These are phyloP conservation scores for Onychomys leucogaster DNA, from an alignment of 2,797 vertebrate species.

Conservation along the genomic window DNA sequence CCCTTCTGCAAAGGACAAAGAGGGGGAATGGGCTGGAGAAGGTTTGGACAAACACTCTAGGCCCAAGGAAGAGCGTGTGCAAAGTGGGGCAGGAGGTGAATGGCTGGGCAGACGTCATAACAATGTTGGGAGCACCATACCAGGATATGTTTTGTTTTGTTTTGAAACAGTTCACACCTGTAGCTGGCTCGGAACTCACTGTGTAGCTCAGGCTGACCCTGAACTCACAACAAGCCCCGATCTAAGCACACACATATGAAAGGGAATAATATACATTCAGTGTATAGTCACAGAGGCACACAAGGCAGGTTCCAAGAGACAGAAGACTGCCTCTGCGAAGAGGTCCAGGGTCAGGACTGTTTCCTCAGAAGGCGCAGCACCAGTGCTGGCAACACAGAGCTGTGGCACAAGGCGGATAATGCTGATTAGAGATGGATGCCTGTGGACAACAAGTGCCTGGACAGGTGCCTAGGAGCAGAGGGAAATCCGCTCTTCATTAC, in stretches of 20 bases:
- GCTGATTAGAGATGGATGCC: neutral
- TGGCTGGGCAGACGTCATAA: neutral
- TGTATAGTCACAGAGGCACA: neutral
- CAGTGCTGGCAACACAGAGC: neutral
- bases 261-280: neutral
- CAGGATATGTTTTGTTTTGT: neutral
- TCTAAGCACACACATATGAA: neutral
- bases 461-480: neutral
- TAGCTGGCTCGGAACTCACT: neutral
- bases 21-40: neutral
- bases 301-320: neutral
- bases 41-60: neutral
- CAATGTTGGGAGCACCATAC: neutral
- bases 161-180: neutral
- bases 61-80: neutral
- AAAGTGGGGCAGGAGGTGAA: neutral
- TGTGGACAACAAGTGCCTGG: neutral
- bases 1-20: neutral
- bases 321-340: neutral
- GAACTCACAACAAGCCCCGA: neutral
- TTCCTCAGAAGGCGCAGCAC: neutral
- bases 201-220: neutral
- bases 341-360: neutral
- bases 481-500: neutral
- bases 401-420: neutral